These are phyloP conservation scores for Paedocypris micromegethes DNA, from an alignment of 2,797 vertebrate species.

Conservation along the genomic window DNA sequence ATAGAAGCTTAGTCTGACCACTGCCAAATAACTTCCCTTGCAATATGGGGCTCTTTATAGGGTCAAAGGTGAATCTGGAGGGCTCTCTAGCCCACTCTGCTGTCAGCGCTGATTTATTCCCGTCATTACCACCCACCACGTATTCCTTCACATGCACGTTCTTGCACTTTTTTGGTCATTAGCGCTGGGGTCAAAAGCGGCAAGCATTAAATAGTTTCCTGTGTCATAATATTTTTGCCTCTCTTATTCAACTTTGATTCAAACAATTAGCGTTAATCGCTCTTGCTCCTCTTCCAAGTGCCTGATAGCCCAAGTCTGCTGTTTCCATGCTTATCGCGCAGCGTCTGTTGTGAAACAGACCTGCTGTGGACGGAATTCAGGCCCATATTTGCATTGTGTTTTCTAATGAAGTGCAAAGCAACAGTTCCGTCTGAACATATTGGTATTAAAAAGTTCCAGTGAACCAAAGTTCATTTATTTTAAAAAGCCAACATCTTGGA, in stretches of 20 bases:
- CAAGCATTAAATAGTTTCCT: constrained; percentile 35
- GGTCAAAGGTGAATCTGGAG: constrained; percentile 41
- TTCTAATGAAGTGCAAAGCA: too few species aligned
- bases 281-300: constrained; percentile 7
- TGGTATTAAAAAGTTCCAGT: too few species aligned
- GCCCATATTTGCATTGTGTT: too few species aligned
- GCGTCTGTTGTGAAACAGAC: constrained; percentile 2
- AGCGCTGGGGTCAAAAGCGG: constrained; percentile 21
- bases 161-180: constrained; percentile 31
- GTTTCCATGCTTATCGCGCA: neutral
- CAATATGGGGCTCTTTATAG: constrained; percentile 39
- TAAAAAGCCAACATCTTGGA: too few species aligned
- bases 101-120: constrained; percentile 43
- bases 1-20: constrained; percentile 25
- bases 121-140: constrained; percentile 25
- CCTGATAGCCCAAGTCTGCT: constrained; percentile 1
- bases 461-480: too few species aligned
- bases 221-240: constrained; percentile 28
- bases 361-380: too few species aligned
- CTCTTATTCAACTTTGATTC: constrained; percentile 20
- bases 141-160: constrained; percentile 19
- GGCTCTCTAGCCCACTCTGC: constrained; percentile 28
- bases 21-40: constrained; percentile 44
- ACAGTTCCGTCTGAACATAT: too few species aligned
- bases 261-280: neutral